Percentiles rank a stretch among this genome's conserved stretches.
These are phyloP conservation scores for Alexandromys oeconomus DNA, from an alignment of 2,797 vertebrate genomes.

Conservation along the genomic window DNA sequence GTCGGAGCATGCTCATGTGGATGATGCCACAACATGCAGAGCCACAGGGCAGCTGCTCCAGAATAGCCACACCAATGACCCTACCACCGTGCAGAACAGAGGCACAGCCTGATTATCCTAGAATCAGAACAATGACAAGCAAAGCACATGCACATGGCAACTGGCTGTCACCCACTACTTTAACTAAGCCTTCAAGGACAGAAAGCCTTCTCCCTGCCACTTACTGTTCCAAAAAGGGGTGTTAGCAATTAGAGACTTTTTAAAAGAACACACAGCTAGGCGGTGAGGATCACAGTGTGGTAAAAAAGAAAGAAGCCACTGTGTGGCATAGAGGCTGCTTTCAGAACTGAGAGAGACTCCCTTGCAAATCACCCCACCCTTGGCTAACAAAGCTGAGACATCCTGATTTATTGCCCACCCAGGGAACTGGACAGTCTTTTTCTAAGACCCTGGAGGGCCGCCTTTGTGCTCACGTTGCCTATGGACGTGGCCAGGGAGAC, in stretches of 20 bases:
- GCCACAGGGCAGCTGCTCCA: neutral
- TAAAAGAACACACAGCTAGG: slow-evolving; percentile 42
- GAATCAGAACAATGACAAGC: neutral
- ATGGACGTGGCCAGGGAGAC: slow-evolving; percentile 65
- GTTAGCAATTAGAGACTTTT: slow-evolving; percentile 56
- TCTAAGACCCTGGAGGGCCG: slow-evolving; percentile 53
- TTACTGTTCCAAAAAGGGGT: slow-evolving; percentile 52
- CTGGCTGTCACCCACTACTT: neutral
- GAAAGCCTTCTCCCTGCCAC: neutral
- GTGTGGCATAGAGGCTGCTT: slow-evolving; percentile 33
- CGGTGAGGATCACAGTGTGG: slow-evolving; percentile 24
- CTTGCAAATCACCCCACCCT: slow-evolving; percentile 38
- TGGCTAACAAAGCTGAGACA: slow-evolving; percentile 43
- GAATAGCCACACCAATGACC: neutral
- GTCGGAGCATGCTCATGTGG: neutral
- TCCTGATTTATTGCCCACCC: slow-evolving; percentile 71
- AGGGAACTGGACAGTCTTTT: slow-evolving; percentile 55
- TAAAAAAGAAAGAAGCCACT: slow-evolving; percentile 67
- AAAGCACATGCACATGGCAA: neutral
- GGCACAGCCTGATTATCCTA: neutral
- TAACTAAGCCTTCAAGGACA: neutral
- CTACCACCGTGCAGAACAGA: neutral
- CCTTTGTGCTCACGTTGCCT: slow-evolving; percentile 74
- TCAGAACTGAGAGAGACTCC: slow-evolving; percentile 64
- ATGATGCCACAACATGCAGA: neutral